Base-by-base conservation (phyloP, 53 echinoderm and acorn worm species). In the Hippasteria phrygiana region DNA sequence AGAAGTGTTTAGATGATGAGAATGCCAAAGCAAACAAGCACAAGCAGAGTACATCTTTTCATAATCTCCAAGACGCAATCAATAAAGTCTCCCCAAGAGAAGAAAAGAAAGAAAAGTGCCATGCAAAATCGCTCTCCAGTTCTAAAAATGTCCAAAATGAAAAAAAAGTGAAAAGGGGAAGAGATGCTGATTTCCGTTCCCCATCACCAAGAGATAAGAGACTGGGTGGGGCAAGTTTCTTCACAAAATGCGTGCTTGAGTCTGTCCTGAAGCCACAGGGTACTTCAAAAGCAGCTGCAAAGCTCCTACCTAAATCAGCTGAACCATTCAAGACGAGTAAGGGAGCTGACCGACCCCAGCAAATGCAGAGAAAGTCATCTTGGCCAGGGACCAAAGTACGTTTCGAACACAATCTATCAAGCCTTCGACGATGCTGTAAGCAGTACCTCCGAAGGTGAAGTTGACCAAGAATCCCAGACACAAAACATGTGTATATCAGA, bases 351-450 rank as follows among this genome's bases (percentile, higher is more conserved):
- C 85, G 48, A 53, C 27, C 41, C 17, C 35, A 26, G 67, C 50
- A 69, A 11, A 14, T 34, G 64, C 85, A 85, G 16, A 39, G 51
- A 37, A 69, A 48, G 85, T 11, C 38, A 29, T 71, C 85, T 34
- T 48, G 85, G 85, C 53, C 85, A 51, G 24, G 32, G 20, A 38
- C 70, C 32, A 85, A 85, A 36, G 85, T 85, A 50, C 85, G 36
- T 42, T 54, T 85, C 51, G 71, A 85, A 5, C 85, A 85, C 71
- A 85, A n/a, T 85, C 51, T 54, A 85, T 48, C 35, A 71, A 24
- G 85, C 85, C 13, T 85, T 85, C 50, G 70, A 70, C 43, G 12
- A 32, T 71, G 16, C 43, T 4, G 75, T 16, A 36, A 48, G 75
- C 50, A 29, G 7, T 50, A 4, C 48, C 1, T 75, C 75, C n/a